These are phyloP conservation scores for Lophura swinhoii DNA, from an alignment of 2,797 vertebrate genomes.

Conservation along the genomic window DNA sequence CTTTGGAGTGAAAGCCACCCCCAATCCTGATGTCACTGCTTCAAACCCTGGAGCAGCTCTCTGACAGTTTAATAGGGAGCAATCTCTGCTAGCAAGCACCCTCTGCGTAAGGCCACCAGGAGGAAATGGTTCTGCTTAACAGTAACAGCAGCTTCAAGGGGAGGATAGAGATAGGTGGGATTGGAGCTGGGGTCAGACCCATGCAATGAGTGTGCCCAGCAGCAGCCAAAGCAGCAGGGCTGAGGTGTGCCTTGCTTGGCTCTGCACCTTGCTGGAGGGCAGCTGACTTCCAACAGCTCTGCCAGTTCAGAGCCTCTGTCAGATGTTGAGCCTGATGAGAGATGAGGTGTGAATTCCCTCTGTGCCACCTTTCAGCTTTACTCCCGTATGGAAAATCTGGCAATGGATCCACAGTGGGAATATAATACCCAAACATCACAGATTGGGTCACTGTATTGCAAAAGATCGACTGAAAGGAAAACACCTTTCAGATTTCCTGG, in stretches of 20 bases:
- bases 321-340: neutral
- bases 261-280: rapidly evolving
- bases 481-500: conserved; percentile 67
- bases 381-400: conserved; percentile 36
- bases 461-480: conserved; percentile 64
- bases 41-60: neutral
- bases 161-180: rapidly evolving
- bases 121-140: neutral
- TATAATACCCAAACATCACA: neutral
- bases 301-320: neutral
- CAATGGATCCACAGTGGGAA: neutral
- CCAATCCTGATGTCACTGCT: neutral
- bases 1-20: neutral
- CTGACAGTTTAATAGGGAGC: neutral
- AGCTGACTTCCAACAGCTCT: rapidly evolving
- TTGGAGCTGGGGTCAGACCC: neutral
- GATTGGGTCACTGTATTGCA: neutral
- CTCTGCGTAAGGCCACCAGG: neutral
- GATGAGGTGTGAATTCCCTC: neutral
- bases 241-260: rapidly evolving
- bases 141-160: rapidly evolving
- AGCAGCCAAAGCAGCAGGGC: neutral
- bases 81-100: neutral
- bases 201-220: rapidly evolving
- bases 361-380: conserved; percentile 31